phyloP scores from a whole-genome alignment of 2,888 invertebrate genomes.

The Spicauda simplicius region DNA sequence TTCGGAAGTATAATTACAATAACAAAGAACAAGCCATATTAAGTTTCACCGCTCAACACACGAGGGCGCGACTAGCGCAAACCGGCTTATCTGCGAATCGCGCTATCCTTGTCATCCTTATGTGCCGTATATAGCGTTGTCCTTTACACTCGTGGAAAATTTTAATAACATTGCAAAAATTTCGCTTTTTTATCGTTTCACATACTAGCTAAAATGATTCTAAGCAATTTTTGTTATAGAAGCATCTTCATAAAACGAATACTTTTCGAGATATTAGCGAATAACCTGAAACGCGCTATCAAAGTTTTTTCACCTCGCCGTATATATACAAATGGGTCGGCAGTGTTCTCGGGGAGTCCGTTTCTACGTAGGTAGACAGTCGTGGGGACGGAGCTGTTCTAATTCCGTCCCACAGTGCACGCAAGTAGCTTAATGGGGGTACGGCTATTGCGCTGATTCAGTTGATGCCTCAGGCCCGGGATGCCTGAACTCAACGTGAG shows the following conservation, averaged over 20 bases:
- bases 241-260: neutral
- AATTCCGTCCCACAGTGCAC: constrained; percentile 45
- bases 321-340: constrained; percentile 44
- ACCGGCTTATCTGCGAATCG: constrained; percentile 10
- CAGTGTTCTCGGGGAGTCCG: constrained; percentile 49
- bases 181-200: constrained; percentile 8
- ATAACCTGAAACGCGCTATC: constrained; percentile 51
- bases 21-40: neutral
- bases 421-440: constrained; percentile 38
- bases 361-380: constrained; percentile 59
- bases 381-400: constrained; percentile 49
- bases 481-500: constrained; percentile 2
- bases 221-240: neutral
- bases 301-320: constrained; percentile 44
- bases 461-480: constrained; percentile 4
- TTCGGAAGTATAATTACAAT: neutral
- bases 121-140: constrained; percentile 28
- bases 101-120: constrained; percentile 14
- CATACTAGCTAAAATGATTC: neutral
- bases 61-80: constrained; percentile 15
- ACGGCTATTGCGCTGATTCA: constrained; percentile 31
- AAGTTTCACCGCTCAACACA: constrained; percentile 14
- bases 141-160: constrained; percentile 6
- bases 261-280: constrained; percentile 12
- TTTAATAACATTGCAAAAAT: neutral